Evolutionary conservation across 1,140 invertebrate species (phyloP).

Genomic region (Zaprionus gabonicus): DNA sequence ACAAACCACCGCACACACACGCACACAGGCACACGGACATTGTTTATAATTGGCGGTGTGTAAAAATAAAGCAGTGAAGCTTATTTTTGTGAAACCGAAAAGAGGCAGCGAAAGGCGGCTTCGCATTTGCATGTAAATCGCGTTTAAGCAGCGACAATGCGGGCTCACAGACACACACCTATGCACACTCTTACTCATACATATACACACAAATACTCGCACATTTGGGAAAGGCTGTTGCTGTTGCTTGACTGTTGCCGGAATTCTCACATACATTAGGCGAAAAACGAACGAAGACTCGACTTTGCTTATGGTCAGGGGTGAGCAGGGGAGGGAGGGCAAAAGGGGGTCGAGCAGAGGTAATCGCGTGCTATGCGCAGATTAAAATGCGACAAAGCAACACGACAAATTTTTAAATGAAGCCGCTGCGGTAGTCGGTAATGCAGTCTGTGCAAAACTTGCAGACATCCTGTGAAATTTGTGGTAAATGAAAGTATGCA

Average conservation of each 20-base stretch:
- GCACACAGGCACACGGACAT: conserved; percentile 38
- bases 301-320: neutral
- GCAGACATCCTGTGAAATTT: conserved; percentile 19
- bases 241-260: conserved; percentile 70
- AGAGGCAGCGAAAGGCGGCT: conserved; percentile 52
- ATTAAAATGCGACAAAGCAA: conserved; percentile 82
- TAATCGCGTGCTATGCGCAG: conserved; percentile 76
- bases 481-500: neutral
- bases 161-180: conserved; percentile 27
- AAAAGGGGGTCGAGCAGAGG: conserved; percentile 17
- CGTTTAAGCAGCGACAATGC: conserved; percentile 69
- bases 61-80: conserved; percentile 76
- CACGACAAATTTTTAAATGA: conserved; percentile 79
- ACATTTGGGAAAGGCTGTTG: conserved; percentile 37
- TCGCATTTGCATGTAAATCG: conserved; percentile 77
- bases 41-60: conserved; percentile 81
- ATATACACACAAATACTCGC: conserved; percentile 5
- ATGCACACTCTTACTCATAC: neutral
- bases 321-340: neutral
- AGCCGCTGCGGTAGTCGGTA: conserved; percentile 33
- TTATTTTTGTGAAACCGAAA: conserved; percentile 69
- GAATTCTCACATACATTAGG: conserved; percentile 80
- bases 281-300: conserved; percentile 33
- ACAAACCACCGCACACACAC: conserved; percentile 11
- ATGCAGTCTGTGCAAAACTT: neutral